Evolutionary conservation across 1,140 invertebrate species (phyloP).

Genomic region (Camponotus pennsylvanicus): DNA sequence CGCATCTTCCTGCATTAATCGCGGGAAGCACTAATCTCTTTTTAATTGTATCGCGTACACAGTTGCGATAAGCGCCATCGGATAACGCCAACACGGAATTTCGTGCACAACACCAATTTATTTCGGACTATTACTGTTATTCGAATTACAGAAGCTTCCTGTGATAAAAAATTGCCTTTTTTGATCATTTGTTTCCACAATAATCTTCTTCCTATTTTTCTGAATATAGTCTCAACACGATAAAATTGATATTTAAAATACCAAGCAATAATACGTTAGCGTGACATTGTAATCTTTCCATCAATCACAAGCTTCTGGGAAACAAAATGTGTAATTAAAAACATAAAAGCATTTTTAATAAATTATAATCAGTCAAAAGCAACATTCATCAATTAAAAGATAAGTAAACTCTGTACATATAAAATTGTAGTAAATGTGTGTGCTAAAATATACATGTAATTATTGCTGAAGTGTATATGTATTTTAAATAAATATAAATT

Average conservation of each 20-base stretch:
- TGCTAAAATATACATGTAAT: too few species aligned
- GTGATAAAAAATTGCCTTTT: background rate
- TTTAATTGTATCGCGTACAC: slow-evolving; percentile 30
- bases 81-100: slow-evolving; percentile 30
- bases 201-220: slow-evolving; percentile 4
- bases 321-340: background rate
- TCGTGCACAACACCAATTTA: slow-evolving; percentile 27
- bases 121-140: slow-evolving; percentile 7
- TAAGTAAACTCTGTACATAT: background rate
- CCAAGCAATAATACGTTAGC: slow-evolving; percentile 3
- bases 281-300: slow-evolving; percentile 11
- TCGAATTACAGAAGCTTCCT: slow-evolving; percentile 12
- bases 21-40: slow-evolving; percentile 28
- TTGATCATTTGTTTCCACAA: background rate
- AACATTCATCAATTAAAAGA: background rate
- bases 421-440: background rate
- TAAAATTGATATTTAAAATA: slow-evolving; percentile 29
- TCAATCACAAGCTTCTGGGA: slow-evolving; percentile 7
- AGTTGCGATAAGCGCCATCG: slow-evolving; percentile 24
- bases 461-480: too few species aligned
- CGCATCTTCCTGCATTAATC: slow-evolving; percentile 37
- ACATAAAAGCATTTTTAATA: background rate
- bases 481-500: too few species aligned
- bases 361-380: background rate
- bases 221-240: background rate